Conservation (phyloP, 2,888 invertebrate genomes). For the Charanyca ferruginea region DNA sequence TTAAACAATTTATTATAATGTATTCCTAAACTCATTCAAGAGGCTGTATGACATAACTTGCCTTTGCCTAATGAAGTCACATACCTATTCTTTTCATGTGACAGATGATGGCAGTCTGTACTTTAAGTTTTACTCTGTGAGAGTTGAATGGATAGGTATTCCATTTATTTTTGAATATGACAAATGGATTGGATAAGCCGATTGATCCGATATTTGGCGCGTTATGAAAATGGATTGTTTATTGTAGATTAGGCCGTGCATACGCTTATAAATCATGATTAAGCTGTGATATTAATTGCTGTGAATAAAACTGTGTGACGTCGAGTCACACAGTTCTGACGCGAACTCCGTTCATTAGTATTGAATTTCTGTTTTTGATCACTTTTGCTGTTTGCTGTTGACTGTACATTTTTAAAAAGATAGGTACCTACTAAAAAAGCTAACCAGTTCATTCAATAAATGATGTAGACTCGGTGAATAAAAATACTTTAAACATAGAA, state of each 20-base stretch:
- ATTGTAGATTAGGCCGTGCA: slow-evolving; percentile 25
- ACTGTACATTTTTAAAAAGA: too few species aligned
- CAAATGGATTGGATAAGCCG: slow-evolving; percentile 30
- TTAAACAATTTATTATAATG: slow-evolving; percentile 54
- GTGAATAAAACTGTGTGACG: too few species aligned
- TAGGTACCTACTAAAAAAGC: too few species aligned
- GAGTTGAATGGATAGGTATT: slow-evolving; percentile 15
- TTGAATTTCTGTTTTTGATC: too few species aligned
- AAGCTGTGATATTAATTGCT: slow-evolving; percentile 14
- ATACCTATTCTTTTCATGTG: slow-evolving; percentile 29
- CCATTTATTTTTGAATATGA: slow-evolving; percentile 4
- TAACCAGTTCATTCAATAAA: too few species aligned
- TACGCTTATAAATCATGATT: slow-evolving; percentile 40
- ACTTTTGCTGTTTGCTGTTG: too few species aligned
- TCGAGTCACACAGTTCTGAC: too few species aligned
- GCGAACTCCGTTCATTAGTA: too few species aligned
- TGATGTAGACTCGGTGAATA: too few species aligned
- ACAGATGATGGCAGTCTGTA: slow-evolving; percentile 32
- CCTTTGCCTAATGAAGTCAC: slow-evolving; percentile 49
- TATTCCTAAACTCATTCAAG: slow-evolving; percentile 52
- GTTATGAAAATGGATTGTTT: slow-evolving; percentile 32
- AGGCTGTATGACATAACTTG: slow-evolving; percentile 47
- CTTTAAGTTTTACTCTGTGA: slow-evolving; percentile 32
- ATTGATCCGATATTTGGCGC: slow-evolving; percentile 10
- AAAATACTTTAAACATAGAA: too few species aligned